Evolutionary conservation across 2,888 invertebrate species (phyloP), one percentile per base, ranked within the genome.

Genomic region (Incurvaria masculella): DNA sequence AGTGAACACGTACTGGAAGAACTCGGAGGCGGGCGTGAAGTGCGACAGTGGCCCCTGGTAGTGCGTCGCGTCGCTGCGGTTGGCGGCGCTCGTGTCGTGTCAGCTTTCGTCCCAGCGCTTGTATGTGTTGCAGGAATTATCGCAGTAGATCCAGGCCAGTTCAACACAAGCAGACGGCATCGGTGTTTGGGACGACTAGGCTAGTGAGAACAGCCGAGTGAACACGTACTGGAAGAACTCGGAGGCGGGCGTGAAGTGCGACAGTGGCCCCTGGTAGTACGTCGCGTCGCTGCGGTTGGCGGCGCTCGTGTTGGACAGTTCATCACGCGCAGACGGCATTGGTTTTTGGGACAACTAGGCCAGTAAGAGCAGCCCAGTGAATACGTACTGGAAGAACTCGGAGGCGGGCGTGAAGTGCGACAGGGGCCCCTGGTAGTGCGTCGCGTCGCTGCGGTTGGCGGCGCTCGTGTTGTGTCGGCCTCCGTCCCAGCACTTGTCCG

Each of bases 101-200:
- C 51, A 1, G 64, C 62, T 0, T 0, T 70, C 68, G 58, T 84
- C 84, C 81, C 82, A 85, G 65, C 91, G 91, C 54, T 81, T 74
- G 0, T 81, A 81, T 1, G 89, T 88, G 72, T 92, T 92, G 90
- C 90, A 92, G 0, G 84, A 73, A 69, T 92, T 89, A 65, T 89
- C 86, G 63, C 91, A 92, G 57, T 86, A 84, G 47, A 89, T 72
- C 91, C 92, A 92, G 1, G 92, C 92, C 21, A 92, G 74, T 58
- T 88, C 84, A 0, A 81, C 72, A 1, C 81, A 76, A 40, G 84
- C 80, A 58, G 89, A 90, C 16, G 87, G 85, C 55, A 88, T 81
- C 56, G 91, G 80, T 74, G 89, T 92, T 76, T 89, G 90, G 55
- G 91, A 74, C 2, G 91, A 83, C 92, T 92, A 92, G 44, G 84